A percentile compares a stretch with the other conserved stretches of the same genome.
phyloP scores from a whole-genome alignment of 2,888 invertebrate genomes.

The Gandaritis pyraliata region DNA sequence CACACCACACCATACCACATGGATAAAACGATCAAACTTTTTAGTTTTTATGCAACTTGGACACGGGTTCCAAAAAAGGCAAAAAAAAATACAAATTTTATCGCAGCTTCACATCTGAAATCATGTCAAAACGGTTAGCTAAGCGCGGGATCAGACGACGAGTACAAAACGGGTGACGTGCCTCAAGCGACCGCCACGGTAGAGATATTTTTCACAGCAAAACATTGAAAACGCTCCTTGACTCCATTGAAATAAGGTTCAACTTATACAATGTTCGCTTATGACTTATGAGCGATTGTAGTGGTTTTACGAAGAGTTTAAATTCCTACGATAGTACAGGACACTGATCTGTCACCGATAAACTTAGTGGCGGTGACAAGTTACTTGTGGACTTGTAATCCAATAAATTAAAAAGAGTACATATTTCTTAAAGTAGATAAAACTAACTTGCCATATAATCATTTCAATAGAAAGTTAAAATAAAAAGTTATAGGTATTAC shows the following conservation, averaged over 20 bases:
- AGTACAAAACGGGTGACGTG: conserved; percentile 77
- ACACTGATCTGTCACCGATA: conserved; percentile 82
- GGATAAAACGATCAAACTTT: not conserved
- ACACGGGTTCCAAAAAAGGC: conserved; percentile 42
- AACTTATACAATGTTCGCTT: conserved; percentile 38
- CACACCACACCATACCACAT: no score
- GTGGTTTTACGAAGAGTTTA: conserved; percentile 68
- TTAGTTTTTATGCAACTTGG: conserved; percentile 20
- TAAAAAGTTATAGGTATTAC: not conserved
- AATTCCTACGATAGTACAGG: conserved; percentile 76
- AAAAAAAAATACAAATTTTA: conserved; percentile 43
- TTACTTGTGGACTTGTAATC: conserved; percentile 71
- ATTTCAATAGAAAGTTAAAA: not conserved
- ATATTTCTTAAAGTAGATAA: no score
- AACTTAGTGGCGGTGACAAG: conserved; percentile 77
- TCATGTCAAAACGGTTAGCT: conserved; percentile 83
- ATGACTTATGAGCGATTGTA: conserved; percentile 49
- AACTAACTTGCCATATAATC: not conserved
- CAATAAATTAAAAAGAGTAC: conserved; percentile 54
- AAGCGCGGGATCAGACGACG: conserved; percentile 78
- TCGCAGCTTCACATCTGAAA: conserved; percentile 68
- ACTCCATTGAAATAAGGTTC: conserved; percentile 41
- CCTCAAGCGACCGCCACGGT: conserved; percentile 54
- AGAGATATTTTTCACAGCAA: conserved; percentile 36
- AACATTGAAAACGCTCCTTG: conserved; percentile 35